phyloP scores from a whole-genome alignment of 2,797 vertebrate species.

The Rhinophrynus dorsalis region DNA sequence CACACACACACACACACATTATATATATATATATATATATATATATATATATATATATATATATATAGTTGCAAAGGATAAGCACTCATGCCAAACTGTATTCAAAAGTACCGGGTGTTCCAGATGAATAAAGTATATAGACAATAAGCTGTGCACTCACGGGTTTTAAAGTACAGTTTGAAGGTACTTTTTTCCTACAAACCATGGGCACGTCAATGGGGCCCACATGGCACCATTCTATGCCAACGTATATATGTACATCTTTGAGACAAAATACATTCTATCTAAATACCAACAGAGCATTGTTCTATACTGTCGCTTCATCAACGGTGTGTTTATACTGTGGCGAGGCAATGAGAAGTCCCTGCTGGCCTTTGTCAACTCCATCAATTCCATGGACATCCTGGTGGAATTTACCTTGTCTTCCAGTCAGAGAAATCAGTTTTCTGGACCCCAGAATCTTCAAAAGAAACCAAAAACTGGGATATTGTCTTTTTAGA shows the following conservation, averaged over 20 bases:
- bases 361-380: neutral
- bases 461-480: neutral
- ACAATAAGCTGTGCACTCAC: too few species aligned
- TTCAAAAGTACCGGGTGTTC: too few species aligned
- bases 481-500: neutral
- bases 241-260: neutral
- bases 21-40: too few species aligned
- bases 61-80: too few species aligned
- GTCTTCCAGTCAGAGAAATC: neutral
- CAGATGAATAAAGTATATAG: too few species aligned
- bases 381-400: neutral
- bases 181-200: neutral
- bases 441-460: neutral
- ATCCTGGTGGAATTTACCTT: neutral
- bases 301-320: neutral
- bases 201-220: neutral
- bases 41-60: too few species aligned
- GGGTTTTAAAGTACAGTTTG: too few species aligned
- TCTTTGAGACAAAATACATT: neutral
- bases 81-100: too few species aligned
- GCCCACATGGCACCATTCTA: neutral
- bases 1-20: too few species aligned
- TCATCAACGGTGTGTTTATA: neutral
- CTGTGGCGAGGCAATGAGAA: neutral
- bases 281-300: neutral